Percentiles rank a stretch among this genome's conserved stretches.
phyloP scores from a whole-genome alignment of 2,113 vertebrate genomes.

The Boleophthalmus pectinirostris region DNA sequence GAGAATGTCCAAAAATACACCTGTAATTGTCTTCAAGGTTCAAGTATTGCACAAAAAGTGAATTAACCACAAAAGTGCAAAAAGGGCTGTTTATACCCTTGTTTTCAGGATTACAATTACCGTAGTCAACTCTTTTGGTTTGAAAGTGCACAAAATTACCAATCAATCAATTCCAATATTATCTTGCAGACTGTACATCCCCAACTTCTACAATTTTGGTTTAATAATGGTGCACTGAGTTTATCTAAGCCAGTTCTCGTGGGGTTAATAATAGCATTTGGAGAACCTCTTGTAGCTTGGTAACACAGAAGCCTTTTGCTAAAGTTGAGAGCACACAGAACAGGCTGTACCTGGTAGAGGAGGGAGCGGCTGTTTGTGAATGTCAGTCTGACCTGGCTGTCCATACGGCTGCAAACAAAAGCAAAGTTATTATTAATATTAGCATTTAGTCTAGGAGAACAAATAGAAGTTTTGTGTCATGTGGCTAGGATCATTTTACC shows the following conservation, averaged over 20 bases:
- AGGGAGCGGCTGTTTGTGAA: slow-evolving; percentile 81
- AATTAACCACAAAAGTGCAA: background rate
- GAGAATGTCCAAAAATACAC: background rate
- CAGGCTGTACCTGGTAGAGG: slow-evolving; percentile 76
- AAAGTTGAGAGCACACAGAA: slow-evolving; percentile 3
- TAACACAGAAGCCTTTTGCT: background rate
- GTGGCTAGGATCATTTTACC: too few relatives aligned
- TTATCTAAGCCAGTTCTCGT: background rate
- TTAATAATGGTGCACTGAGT: background rate
- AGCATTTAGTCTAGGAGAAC: background rate
- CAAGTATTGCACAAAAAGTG: background rate
- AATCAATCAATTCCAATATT: too few relatives aligned
- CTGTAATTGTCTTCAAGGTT: background rate
- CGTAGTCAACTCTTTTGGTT: too few relatives aligned
- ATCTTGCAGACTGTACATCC: background rate
- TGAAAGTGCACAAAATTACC: too few relatives aligned
- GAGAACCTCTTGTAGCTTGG: slow-evolving; percentile 1
- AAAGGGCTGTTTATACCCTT: background rate
- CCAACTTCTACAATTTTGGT: background rate
- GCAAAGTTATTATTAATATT: background rate
- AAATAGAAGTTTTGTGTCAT: background rate
- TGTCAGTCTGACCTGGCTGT: slow-evolving; percentile 79
- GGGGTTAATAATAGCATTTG: background rate
- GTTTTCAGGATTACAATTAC: too few relatives aligned
- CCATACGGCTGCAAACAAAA: slow-evolving; percentile 76